A percentile compares a stretch with the other conserved stretches of the same genome.
Evolutionary conservation across 2,797 vertebrate genomes (phyloP).

Genomic region (Melanotaenia trifasciata): DNA sequence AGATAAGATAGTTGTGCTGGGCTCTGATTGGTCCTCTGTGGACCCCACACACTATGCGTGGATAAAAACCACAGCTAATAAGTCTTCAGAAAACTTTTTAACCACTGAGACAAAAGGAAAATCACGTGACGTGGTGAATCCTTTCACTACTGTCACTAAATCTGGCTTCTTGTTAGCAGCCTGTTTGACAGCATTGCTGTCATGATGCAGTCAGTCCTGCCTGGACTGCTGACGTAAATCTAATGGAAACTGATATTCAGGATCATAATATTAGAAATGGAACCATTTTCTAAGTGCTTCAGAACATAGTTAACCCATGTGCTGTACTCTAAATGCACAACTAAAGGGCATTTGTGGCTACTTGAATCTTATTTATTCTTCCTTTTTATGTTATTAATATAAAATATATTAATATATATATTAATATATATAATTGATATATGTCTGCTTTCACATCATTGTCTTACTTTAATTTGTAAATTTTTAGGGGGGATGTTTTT

Average conservation of each 20-base stretch:
- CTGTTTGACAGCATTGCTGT: conserved; percentile 43
- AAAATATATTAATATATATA: too few relatives aligned
- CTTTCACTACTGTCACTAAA: neutral
- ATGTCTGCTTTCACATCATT: neutral
- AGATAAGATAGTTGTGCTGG: neutral
- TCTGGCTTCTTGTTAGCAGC: conserved; percentile 26
- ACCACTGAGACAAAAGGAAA: neutral
- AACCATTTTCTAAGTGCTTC: neutral
- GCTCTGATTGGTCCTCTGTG: neutral
- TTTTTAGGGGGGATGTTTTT: too few relatives aligned
- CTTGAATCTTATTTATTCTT: neutral
- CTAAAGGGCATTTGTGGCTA: neutral
- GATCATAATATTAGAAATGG: neutral
- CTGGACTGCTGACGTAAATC: neutral
- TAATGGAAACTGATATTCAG: neutral
- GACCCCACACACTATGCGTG: neutral
- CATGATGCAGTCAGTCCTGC: neutral
- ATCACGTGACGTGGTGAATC: neutral
- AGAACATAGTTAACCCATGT: neutral
- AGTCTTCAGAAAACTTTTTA: neutral
- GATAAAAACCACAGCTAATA: neutral
- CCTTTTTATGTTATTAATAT: neutral
- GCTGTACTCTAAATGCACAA: neutral
- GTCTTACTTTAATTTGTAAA: neutral
- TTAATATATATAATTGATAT: neutral